phyloP scores from a whole-genome alignment of 2,113 vertebrate genomes.

The Sula dactylatra region DNA sequence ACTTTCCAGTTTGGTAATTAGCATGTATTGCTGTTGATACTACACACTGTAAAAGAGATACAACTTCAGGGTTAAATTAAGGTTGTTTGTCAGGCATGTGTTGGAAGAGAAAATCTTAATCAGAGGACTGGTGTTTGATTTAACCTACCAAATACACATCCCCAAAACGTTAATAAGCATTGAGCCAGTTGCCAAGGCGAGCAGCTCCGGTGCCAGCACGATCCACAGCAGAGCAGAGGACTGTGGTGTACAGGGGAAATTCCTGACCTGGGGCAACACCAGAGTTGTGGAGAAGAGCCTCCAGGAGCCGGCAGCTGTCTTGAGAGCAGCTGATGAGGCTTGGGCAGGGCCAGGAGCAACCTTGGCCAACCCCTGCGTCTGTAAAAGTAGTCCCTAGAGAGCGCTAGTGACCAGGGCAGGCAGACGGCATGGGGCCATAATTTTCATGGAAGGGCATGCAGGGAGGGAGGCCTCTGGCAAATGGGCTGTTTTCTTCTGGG shows the following conservation, averaged over 20 bases:
- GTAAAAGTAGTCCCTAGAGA: neutral
- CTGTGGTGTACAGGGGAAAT: neutral
- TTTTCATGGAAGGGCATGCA: too few relatives aligned
- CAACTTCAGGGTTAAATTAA: neutral
- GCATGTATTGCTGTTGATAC: neutral
- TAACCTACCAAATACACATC: neutral
- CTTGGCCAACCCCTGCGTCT: neutral
- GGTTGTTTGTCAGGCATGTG: neutral
- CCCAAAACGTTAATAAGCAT: neutral
- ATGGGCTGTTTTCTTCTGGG: neutral
- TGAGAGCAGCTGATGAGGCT: neutral
- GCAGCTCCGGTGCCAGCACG: neutral
- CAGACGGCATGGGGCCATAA: neutral
- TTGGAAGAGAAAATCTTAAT: neutral
- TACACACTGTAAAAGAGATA: neutral
- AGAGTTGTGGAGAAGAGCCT: neutral
- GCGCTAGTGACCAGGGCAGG: accelerated
- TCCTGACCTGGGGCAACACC: neutral
- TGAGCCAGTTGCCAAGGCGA: neutral
- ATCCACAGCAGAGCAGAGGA: neutral
- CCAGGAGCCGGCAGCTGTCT: neutral
- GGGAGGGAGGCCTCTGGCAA: neutral
- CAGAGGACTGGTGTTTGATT: neutral
- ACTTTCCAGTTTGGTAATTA: neutral
- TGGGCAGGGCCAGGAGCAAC: neutral